Evolutionary conservation across 2,797 vertebrate species (phyloP), one percentile per base, ranked within the genome.

Genomic region (Hoplostethus atlanticus): DNA sequence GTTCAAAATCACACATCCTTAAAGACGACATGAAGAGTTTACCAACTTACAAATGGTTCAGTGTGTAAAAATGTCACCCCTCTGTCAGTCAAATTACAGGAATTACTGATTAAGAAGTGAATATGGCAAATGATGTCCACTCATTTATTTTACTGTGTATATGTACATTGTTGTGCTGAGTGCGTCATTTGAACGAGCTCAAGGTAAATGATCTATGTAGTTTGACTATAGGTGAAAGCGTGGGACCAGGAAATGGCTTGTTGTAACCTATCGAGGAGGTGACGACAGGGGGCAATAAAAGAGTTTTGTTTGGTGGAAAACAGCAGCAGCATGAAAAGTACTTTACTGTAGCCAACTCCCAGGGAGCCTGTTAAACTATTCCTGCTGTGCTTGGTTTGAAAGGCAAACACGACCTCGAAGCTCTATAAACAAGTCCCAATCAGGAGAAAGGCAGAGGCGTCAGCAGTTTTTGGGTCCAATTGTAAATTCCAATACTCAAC

Each of bases 291-390:
- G 71, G 62, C 75, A 16, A 48, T 5, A 57, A 67, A 76, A 36
- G 60, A 64, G 60, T 60, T 83, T 76, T 59, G 71, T 69, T 77
- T 68, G 31, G 25, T 71, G 70, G 61, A 79, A 74, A 87, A 64
- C 72, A 65, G 77, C 73, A 76, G 83, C 85, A 86, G 84, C 66
- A 83, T 84, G 80, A 87, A 87, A 87, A 87, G 78, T n/a, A 77
- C 83, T 89, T 79, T 76, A 63, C 65, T 71, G 30, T 46, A 70
- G 55, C 70, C 62, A 71, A 68, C 58, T 84, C 86, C 73, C 77
- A n/a, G 68, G 56, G 82, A 86, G 85, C 69, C 83, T 34, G 73
- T 77, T 76, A 86, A 85, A 76, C 68, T 78, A 67, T 71, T 85
- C 84, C 69, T 59, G 64, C 74, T 83, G 85, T 60, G 81, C 79